Percentiles rank a stretch among this genome's conserved stretches.
Evolutionary conservation across 2,797 vertebrate species (phyloP).

Genomic region (Anisognathus igniventris): DNA sequence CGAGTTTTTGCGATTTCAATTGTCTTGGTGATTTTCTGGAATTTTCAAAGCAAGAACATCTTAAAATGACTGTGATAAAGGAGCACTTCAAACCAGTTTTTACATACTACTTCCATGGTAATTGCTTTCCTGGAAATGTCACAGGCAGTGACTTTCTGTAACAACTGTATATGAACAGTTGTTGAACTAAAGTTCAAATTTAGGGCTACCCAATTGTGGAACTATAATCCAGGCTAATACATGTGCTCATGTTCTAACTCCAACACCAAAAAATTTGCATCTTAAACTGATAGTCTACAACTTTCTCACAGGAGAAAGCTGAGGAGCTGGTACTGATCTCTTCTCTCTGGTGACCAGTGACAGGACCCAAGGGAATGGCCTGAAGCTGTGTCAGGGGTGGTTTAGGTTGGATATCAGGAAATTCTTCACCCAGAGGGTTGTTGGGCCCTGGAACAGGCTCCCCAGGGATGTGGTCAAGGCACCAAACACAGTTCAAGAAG

Average conservation of each 20-base stretch:
- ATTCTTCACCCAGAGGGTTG: fast-evolving
- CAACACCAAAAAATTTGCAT: background rate
- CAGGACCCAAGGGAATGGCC: background rate
- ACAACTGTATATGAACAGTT: background rate
- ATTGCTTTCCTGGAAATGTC: background rate
- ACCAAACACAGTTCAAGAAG: background rate
- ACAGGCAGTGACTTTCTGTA: background rate
- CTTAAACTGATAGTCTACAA: background rate
- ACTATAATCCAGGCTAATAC: background rate
- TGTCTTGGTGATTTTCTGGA: background rate
- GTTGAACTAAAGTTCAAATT: background rate
- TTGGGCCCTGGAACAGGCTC: background rate
- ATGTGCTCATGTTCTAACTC: background rate
- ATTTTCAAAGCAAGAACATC: background rate
- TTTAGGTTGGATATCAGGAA: background rate
- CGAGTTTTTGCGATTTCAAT: background rate
- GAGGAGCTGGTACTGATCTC: background rate
- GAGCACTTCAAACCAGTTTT: background rate
- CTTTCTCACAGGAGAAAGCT: background rate
- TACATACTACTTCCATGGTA: background rate
- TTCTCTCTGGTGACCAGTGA: background rate
- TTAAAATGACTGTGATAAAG: background rate
- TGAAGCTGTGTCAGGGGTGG: background rate
- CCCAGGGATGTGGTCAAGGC: fast-evolving
- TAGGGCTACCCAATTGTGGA: background rate